phyloP scores from a whole-genome alignment of 2,797 vertebrate species.

The Pogonophryne albipinna region DNA sequence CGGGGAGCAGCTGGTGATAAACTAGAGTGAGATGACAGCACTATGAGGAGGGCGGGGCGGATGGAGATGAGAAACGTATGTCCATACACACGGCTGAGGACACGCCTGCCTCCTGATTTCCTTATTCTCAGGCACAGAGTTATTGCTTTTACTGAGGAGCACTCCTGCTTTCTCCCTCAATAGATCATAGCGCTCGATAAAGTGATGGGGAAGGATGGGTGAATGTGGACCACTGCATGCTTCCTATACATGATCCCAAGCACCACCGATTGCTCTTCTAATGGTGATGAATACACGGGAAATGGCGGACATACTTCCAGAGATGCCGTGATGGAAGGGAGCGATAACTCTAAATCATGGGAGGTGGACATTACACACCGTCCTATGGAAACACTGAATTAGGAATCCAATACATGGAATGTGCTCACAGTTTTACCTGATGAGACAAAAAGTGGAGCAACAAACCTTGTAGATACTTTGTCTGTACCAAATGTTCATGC shows the following conservation, averaged over 20 bases:
- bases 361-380: slow-evolving; percentile 3
- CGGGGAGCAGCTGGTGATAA: slow-evolving; percentile 73
- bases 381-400: slow-evolving; percentile 32
- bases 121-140: slow-evolving; percentile 56
- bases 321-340: slow-evolving; percentile 54
- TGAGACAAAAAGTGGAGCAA: neutral
- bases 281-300: slow-evolving; percentile 66
- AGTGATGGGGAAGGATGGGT: slow-evolving; percentile 62
- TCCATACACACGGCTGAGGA: slow-evolving; percentile 31
- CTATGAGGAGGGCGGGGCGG: slow-evolving; percentile 9
- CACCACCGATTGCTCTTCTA: slow-evolving; percentile 58
- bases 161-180: slow-evolving; percentile 67
- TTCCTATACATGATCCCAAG: slow-evolving; percentile 39
- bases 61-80: slow-evolving; percentile 4
- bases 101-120: slow-evolving; percentile 55
- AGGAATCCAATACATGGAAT: neutral
- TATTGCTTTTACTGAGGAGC: slow-evolving; percentile 82
- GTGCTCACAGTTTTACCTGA: slow-evolving; percentile 7
- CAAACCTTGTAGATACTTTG: neutral
- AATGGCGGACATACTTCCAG: slow-evolving; percentile 39
- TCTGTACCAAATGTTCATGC: neutral
- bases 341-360: slow-evolving; percentile 60
- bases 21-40: slow-evolving; percentile 58
- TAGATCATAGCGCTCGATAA: slow-evolving; percentile 84
- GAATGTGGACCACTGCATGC: slow-evolving; percentile 50